phyloP scores from a whole-genome alignment of 1,140 invertebrate genomes.

The Drosophila ananassae region DNA sequence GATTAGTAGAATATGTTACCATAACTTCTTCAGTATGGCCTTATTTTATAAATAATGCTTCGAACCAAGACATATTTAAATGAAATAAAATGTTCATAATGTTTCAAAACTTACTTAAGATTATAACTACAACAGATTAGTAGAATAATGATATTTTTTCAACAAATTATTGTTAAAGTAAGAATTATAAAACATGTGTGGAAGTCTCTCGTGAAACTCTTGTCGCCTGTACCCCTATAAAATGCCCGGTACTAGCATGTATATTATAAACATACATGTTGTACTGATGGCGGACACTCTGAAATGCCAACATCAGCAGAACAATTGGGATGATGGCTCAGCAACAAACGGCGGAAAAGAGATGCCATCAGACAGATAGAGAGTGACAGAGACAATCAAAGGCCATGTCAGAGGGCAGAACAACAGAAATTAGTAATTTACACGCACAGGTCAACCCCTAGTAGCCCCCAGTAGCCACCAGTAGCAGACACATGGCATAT shows the following conservation, averaged over 20 bases:
- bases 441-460: slow-evolving; percentile 39
- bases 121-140: no score
- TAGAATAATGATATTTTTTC: no score
- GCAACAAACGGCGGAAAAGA: slow-evolving; percentile 4
- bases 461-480: neutral
- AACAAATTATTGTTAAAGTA: no score
- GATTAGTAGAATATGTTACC: no score
- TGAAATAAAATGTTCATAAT: no score
- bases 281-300: slow-evolving; percentile 21
- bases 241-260: neutral
- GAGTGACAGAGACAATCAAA: slow-evolving; percentile 42
- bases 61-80: no score
- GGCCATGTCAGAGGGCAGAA: slow-evolving; percentile 42
- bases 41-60: no score
- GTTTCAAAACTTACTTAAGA: no score
- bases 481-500: slow-evolving; percentile 38
- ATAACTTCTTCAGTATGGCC: no score
- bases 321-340: slow-evolving; percentile 42
- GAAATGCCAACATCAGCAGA: slow-evolving; percentile 26
- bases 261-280: neutral
- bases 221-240: slow-evolving; percentile 21
- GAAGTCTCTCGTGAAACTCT: neutral
- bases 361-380: neutral
- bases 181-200: neutral
- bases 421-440: slow-evolving; percentile 74